Percentiles rank a stretch among this genome's conserved stretches.
Evolutionary conservation across 2,888 invertebrate genomes (phyloP).

Genomic region (Gortyna flavago): DNA sequence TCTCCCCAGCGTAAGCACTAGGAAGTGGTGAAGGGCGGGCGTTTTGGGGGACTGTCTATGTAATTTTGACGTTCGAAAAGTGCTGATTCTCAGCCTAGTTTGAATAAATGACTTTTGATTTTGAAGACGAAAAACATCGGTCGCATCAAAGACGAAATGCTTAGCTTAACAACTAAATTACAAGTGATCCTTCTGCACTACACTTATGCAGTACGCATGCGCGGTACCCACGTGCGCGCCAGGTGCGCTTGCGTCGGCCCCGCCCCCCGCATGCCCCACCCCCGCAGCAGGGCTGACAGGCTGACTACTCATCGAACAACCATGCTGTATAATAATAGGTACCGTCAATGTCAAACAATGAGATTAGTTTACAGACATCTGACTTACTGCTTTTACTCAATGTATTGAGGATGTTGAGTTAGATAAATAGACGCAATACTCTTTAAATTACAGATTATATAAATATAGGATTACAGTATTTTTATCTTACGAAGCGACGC

Average conservation of each 20-base stretch:
- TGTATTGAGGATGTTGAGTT: neutral
- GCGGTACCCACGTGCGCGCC: slow-evolving; percentile 60
- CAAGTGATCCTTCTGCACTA: slow-evolving; percentile 31
- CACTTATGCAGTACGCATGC: slow-evolving; percentile 2
- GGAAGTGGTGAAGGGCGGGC: too few relatives aligned
- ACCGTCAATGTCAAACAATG: slow-evolving; percentile 9
- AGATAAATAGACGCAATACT: neutral
- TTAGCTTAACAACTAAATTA: too few relatives aligned
- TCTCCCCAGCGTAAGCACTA: too few relatives aligned
- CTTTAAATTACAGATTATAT: neutral
- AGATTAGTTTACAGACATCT: neutral
- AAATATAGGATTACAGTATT: neutral
- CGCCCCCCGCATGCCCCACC: neutral
- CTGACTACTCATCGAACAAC: slow-evolving; percentile 14
- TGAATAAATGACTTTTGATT: too few relatives aligned
- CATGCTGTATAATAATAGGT: slow-evolving; percentile 1
- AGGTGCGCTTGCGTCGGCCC: slow-evolving; percentile 51
- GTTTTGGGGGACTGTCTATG: too few relatives aligned
- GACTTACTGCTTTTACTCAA: neutral
- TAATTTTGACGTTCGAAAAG: too few relatives aligned
- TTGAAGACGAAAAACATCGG: too few relatives aligned
- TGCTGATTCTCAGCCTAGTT: too few relatives aligned
- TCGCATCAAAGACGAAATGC: too few relatives aligned
- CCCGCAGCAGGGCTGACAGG: slow-evolving; percentile 17
- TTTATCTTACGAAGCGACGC: neutral